A percentile compares a stretch with the other conserved stretches of the same genome.
Conservation (phyloP, 2,797 vertebrate species). For the Gadopsis bispinosus region DNA sequence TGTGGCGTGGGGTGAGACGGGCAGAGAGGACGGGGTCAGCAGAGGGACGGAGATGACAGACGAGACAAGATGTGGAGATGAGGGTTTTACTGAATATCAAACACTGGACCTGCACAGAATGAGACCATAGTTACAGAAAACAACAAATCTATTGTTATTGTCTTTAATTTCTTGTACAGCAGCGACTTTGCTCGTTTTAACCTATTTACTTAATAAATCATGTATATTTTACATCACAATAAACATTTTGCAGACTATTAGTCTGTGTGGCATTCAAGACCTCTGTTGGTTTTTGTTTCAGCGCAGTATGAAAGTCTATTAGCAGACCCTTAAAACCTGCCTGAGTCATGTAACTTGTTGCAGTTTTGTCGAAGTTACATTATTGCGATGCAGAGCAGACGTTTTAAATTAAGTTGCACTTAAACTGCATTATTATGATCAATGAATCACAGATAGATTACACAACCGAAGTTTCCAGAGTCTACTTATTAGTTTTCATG, state of each 20-base stretch:
- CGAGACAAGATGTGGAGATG: not conserved
- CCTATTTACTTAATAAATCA: not conserved
- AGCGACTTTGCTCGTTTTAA: not conserved
- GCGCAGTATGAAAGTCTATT: not conserved
- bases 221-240: too few relatives aligned
- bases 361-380: not conserved
- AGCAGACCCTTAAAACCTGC: not conserved
- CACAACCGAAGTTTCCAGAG: not conserved
- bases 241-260: too few relatives aligned
- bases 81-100: not conserved
- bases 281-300: not conserved
- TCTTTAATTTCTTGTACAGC: not conserved
- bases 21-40: constrained; percentile 26
- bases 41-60: constrained; percentile 6
- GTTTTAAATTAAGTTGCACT: not conserved
- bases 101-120: not conserved
- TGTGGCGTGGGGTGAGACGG: constrained; percentile 4
- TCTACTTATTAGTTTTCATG: not conserved
- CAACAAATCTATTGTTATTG: not conserved
- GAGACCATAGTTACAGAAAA: not conserved
- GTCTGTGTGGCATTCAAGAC: not conserved
- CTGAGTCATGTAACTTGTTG: not conserved
- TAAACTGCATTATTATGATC: not conserved
- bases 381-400: not conserved
- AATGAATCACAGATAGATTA: not conserved